Evolutionary conservation across 2,113 vertebrate species (phyloP), one percentile per base, ranked within the genome.

Genomic region (Struthidea cinerea): DNA sequence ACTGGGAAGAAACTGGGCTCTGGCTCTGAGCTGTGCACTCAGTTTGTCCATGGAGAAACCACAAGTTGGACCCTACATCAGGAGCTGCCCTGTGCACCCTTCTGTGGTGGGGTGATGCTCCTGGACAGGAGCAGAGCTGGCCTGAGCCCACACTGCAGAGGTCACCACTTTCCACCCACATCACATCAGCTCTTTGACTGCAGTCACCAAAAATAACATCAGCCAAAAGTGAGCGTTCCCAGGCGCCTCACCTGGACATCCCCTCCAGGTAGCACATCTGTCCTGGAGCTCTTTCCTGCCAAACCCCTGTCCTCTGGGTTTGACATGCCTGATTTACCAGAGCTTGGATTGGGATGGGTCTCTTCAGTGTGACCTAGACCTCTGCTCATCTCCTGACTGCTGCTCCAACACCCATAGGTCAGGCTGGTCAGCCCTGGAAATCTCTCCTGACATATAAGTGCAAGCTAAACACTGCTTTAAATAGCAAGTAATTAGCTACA

Each of bases 31-130:
- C 39, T 22, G 61, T 26, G 23, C 11, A 10, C 11, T 12, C 35
- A 52, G 4, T 33, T 37, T 67, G 35, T 46, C 52, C 22, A 4
- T 16, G 16, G 47, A 67, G 42, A 27, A 74, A 22, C 15, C 2
- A 0, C 32, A 53, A 65, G 30, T 0, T 41, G 47, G 52, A 12
- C 13, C 41, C 44, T 64, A 1, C 2, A 1, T 6, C 0, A 0
- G 32, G 7, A 2, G 2, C 42, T 76, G 27, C 20, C 7, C 47
- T 24, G 21, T 44, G 67, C 67, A 30, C 23, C 49, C 19, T 42
- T 60, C 55, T 56, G 55, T 50, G 41, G 17, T 52, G 59, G 52
- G 41, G 4, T 63, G 47, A 9, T 71, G 61, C 35, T 59, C 13
- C 42, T 59, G 39, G 61, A 3, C 5, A 53, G 60, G 16, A 75